phyloP scores from a whole-genome alignment of 2,888 invertebrate species.

The Apoderus coryli region DNA sequence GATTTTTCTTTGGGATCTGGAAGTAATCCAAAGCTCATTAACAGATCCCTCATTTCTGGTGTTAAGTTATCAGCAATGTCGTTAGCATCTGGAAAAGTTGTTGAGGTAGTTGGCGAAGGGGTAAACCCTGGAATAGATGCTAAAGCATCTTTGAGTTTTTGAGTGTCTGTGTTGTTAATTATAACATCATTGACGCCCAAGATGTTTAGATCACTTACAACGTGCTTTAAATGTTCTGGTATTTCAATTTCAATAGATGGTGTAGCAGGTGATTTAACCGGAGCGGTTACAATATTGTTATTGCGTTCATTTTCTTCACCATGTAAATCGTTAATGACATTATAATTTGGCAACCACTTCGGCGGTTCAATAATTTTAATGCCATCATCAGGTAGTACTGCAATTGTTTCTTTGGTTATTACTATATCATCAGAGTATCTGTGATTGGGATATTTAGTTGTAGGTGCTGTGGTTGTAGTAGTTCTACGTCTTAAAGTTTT shows the following conservation, averaged over 20 bases:
- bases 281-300: conserved; percentile 6
- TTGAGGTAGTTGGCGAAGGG: conserved; percentile 23
- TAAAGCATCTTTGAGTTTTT: conserved; percentile 28
- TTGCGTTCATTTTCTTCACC: background rate
- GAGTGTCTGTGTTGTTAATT: conserved; percentile 14
- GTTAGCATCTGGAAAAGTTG: conserved; percentile 25
- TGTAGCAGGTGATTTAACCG: conserved; percentile 7
- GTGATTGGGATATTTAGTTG: conserved; percentile 24
- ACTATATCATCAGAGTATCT: conserved; percentile 15
- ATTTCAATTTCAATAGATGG: conserved; percentile 16
- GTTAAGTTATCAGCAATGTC: conserved; percentile 28
- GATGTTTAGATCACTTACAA: conserved; percentile 23
- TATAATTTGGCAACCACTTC: conserved; percentile 9
- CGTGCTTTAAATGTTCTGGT: conserved; percentile 21
- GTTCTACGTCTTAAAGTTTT: conserved; percentile 15
- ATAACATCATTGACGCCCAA: conserved; percentile 11
- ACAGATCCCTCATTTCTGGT: conserved; percentile 32
- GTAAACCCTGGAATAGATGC: conserved; percentile 28
- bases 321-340: background rate
- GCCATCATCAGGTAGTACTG: conserved; percentile 16
- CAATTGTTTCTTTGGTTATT: no score
- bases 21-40: conserved; percentile 35
- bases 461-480: no score
- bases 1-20: conserved; percentile 21
- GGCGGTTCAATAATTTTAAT: conserved; percentile 21